Conservation (phyloP, 2,797 vertebrate genomes). For the Prunella strophiata region DNA sequence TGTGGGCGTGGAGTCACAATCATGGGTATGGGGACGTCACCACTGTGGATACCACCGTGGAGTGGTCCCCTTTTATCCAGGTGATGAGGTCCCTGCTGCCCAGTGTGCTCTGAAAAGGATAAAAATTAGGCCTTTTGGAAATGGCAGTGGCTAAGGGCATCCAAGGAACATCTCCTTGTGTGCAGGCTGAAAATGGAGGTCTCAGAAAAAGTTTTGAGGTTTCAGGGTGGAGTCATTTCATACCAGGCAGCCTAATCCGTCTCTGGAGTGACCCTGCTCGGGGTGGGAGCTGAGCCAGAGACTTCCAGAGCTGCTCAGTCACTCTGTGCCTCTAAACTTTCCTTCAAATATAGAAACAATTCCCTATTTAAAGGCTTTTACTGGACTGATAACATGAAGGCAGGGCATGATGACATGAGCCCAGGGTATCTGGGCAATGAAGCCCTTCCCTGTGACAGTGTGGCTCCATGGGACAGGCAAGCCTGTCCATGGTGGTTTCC, state of each 20-base stretch:
- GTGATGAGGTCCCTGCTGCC: not conserved
- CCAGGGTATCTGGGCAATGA: not conserved
- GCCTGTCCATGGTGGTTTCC: not conserved
- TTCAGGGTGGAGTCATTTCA: not conserved
- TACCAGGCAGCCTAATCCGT: not conserved
- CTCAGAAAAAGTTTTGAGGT: not conserved
- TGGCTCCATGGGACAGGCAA: not conserved
- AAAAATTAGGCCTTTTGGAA: not conserved
- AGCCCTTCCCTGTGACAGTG: not conserved
- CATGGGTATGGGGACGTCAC: accelerated
- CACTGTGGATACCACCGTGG: not conserved
- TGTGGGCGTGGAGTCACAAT: not conserved
- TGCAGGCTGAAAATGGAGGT: not conserved
- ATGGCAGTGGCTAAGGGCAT: not conserved
- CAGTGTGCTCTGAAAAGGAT: not conserved
- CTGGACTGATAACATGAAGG: not conserved
- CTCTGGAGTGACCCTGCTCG: not conserved
- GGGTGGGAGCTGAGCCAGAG: not conserved
- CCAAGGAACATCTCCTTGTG: not conserved
- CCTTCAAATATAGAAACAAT: not conserved
- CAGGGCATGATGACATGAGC: not conserved
- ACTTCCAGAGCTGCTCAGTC: not conserved
- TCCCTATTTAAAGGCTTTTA: not conserved
- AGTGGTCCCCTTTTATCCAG: not conserved
- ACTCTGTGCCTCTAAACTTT: not conserved